Base-by-base conservation (phyloP, 2,113 vertebrate genomes). In the Vimba vimba region DNA sequence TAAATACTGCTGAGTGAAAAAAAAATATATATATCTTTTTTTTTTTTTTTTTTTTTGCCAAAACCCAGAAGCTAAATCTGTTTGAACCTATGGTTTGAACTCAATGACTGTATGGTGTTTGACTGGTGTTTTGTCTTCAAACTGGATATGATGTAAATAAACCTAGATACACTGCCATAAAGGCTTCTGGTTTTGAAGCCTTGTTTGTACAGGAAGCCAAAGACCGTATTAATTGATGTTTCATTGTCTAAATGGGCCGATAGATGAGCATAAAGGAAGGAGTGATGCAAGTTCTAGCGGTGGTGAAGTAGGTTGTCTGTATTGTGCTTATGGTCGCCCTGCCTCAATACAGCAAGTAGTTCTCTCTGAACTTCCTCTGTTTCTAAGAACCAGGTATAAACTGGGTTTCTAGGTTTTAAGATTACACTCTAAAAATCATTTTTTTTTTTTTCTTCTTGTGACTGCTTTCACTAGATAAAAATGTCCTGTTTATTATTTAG, bases 391-490 rank as follows among this genome's bases (percentile, higher is more conserved):
- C 30, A 25, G 23, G 3, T 71, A 5, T 45, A 86, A 81, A 62
- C n/a, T 82, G 25, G 52, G 78, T 86, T 75, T 86, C 78, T 82
- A 25, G 68, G 78, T 86, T 83, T 73, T 27, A 57, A 83, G 30
- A 69, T 82, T 21, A 80, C 78, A 47, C 39, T 36, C 6, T 39
- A 23, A 55, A 55, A 1, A 27, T 27, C 2, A 4, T 50, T 50
- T 25, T 77, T 2, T 11, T 50, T 50, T 25, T 77, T 2, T 6
- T 27, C 10, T 30, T 30, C 47, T 52, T 23, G 30, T 59, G n/a
- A 82, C 2, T 6, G 52, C 43, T 23, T 82, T 30, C 11, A 11
- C 76, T 12, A 12, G 36, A 71, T 36, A 21, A 74, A 47, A 57
- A 39, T 39, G 33, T 15, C 59, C 59, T 27, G 59, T 69, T 33